Conservation (phyloP, 2,797 vertebrate genomes). For the Margarornis squamiger region DNA sequence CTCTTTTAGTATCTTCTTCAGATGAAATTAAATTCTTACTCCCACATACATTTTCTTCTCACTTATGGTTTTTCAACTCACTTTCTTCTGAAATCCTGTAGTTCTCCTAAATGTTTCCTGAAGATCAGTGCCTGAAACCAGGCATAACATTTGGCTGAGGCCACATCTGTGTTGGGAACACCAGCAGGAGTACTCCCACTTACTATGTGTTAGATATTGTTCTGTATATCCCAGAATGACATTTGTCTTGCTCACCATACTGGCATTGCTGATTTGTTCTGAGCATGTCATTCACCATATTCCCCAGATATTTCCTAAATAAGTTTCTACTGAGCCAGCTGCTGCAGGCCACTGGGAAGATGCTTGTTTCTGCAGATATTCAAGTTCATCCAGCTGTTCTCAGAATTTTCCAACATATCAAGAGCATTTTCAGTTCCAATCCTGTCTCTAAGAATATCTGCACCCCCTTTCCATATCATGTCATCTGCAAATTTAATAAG, state of each 20-base stretch:
- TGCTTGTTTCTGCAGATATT: neutral
- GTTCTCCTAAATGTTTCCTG: neutral
- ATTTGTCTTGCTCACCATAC: neutral
- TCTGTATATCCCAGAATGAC: neutral
- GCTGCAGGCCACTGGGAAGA: neutral
- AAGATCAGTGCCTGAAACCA: neutral
- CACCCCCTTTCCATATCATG: neutral
- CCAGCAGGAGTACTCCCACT: neutral
- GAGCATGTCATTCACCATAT: neutral
- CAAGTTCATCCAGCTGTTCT: conserved; percentile 5
- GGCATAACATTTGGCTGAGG: neutral
- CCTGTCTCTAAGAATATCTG: neutral
- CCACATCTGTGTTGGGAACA: neutral
- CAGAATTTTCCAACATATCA: neutral
- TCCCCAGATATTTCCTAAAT: neutral
- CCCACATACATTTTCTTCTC: neutral
- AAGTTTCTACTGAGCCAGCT: neutral
- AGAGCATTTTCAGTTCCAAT: neutral
- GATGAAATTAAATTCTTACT: neutral
- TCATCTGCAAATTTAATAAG: neutral
- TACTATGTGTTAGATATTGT: neutral
- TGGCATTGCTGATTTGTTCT: neutral
- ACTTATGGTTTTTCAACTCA: neutral
- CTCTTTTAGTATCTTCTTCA: neutral
- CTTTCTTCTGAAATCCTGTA: neutral